phyloP scores from a whole-genome alignment of 2,888 invertebrate species.

The Macrosiphum euphorbiae region DNA sequence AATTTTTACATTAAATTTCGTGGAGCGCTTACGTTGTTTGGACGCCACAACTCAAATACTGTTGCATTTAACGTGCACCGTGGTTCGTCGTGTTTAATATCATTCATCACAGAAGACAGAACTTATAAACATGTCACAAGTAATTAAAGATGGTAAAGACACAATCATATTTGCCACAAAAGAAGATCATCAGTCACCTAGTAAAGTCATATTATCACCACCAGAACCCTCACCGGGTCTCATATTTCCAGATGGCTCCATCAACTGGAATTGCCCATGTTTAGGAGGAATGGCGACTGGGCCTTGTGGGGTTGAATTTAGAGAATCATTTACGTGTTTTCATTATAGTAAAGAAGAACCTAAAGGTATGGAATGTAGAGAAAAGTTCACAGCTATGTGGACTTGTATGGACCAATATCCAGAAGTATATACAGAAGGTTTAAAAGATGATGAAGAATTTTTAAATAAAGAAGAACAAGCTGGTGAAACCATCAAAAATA shows the following conservation, averaged over 20 bases:
- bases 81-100: slow-evolving; percentile 72
- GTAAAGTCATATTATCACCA: slow-evolving; percentile 79
- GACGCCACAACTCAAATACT: slow-evolving; percentile 71
- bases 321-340: slow-evolving; percentile 95
- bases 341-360: slow-evolving; percentile 91
- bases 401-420: slow-evolving; percentile 91
- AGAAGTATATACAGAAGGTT: slow-evolving; percentile 80
- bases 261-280: slow-evolving; percentile 98
- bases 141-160: slow-evolving; percentile 78
- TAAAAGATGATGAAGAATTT: slow-evolving; percentile 69
- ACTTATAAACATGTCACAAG: slow-evolving; percentile 68
- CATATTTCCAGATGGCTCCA: slow-evolving; percentile 86
- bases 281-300: slow-evolving; percentile 98
- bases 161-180: slow-evolving; percentile 85
- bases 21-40: slow-evolving; percentile 74
- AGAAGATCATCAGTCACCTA: slow-evolving; percentile 83
- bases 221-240: slow-evolving; percentile 84
- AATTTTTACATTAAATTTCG: slow-evolving; percentile 74
- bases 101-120: slow-evolving; percentile 65
- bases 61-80: slow-evolving; percentile 75
- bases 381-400: slow-evolving; percentile 91
- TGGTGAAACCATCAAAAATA: slow-evolving; percentile 41
- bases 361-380: slow-evolving; percentile 93
- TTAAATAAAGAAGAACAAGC: slow-evolving; percentile 67
- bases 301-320: slow-evolving; percentile 93